Conservation (phyloP, 1,140 invertebrate genomes). For the Drosophila nebulosa region DNA sequence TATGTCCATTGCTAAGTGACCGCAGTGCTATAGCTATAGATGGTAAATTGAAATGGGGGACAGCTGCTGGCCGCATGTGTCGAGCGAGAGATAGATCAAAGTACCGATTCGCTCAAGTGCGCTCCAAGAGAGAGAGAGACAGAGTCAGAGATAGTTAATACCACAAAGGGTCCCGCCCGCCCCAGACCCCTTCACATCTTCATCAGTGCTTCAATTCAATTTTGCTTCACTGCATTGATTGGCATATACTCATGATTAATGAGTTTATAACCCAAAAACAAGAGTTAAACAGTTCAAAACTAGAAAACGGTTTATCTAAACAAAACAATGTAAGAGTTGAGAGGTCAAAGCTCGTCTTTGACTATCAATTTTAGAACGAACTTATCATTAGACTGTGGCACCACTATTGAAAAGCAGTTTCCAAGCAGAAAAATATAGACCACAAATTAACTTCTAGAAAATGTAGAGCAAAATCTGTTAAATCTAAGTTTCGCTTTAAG, state of each 20-base stretch:
- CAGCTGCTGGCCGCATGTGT: constrained; percentile 26
- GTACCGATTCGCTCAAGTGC: constrained; percentile 64
- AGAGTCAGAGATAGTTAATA: constrained; percentile 36
- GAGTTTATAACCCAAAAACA: neutral
- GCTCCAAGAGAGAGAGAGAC: neutral
- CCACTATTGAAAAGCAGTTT: too few relatives aligned
- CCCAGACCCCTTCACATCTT: too few relatives aligned
- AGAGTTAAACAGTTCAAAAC: neutral
- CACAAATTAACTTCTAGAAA: too few relatives aligned
- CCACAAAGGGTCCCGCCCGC: constrained; percentile 55
- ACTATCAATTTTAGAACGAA: too few relatives aligned
- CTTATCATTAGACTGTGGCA: too few relatives aligned
- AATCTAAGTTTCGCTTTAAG: too few relatives aligned
- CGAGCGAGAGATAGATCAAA: constrained; percentile 57
- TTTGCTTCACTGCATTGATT: constrained; percentile 11
- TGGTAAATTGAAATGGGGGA: neutral
- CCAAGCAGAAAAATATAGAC: too few relatives aligned
- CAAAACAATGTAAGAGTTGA: too few relatives aligned
- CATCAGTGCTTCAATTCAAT: neutral
- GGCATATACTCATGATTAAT: neutral
- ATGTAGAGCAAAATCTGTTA: too few relatives aligned
- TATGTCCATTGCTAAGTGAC: constrained; percentile 69
- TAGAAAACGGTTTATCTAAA: neutral
- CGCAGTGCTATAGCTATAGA: constrained; percentile 21
- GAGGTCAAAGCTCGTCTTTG: too few relatives aligned